Evolutionary conservation across 2,797 vertebrate species (phyloP).

Genomic region (Molossus alvarezi): DNA sequence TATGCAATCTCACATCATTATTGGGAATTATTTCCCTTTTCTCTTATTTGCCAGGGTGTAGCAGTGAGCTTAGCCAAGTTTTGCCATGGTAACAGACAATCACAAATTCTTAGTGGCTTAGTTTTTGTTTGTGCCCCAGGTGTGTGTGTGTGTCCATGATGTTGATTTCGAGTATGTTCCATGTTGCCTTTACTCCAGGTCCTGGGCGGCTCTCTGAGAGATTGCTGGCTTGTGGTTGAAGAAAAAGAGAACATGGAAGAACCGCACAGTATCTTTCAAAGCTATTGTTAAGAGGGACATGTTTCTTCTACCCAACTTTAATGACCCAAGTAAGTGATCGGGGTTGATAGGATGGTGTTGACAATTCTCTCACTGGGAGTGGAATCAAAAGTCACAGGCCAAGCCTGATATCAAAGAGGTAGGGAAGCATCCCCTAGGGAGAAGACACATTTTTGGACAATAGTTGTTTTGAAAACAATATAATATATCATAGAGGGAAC

Average conservation of each 20-base stretch:
- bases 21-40: background rate
- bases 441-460: background rate
- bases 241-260: background rate
- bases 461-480: constrained; percentile 5
- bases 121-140: background rate
- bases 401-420: background rate
- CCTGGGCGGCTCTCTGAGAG: background rate
- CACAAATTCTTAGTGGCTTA: background rate
- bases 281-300: background rate
- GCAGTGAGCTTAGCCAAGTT: background rate
- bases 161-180: background rate
- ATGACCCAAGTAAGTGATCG: background rate
- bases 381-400: background rate
- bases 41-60: background rate
- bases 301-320: background rate
- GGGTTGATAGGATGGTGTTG: background rate
- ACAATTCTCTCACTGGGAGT: background rate
- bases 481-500: background rate
- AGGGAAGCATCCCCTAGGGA: background rate
- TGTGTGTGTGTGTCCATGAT: background rate
- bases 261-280: background rate
- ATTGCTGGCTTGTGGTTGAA: background rate
- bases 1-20: background rate
- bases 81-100: background rate
- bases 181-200: background rate